These are phyloP conservation scores for Hiodon alosoides DNA, from an alignment of 2,113 vertebrate genomes.

Conservation along the genomic window DNA sequence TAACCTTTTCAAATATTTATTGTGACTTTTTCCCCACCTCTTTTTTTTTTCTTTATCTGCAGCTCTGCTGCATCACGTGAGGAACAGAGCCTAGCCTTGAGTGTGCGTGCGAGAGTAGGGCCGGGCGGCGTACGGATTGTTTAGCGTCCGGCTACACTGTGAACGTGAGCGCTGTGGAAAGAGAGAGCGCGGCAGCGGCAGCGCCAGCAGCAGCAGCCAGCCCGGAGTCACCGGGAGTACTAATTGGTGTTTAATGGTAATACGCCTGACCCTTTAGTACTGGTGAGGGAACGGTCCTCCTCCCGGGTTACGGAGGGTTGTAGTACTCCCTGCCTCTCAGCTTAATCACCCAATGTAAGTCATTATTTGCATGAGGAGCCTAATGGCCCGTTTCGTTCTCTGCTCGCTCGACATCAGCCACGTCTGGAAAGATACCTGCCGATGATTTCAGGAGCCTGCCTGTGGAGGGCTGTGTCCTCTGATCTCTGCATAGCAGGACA, in stretches of 20 bases:
- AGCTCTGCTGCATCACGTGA: not conserved
- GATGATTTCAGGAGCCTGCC: too few species aligned
- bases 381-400: not conserved
- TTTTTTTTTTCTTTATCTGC: not conserved
- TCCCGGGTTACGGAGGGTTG: not conserved
- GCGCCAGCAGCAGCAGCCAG: not conserved
- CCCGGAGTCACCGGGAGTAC: not conserved
- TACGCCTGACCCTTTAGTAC: not conserved
- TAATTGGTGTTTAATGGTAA: not conserved
- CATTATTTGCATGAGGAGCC: conserved; percentile 2
- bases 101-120: too few species aligned
- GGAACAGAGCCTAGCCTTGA: not conserved
- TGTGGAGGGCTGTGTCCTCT: too few species aligned
- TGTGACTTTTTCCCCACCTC: not conserved
- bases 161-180: not conserved
- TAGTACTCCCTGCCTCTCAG: not conserved
- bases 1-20: conserved; percentile 20
- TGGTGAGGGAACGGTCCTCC: not conserved
- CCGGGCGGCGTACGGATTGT: too few species aligned
- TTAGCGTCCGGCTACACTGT: too few species aligned
- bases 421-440: not conserved
- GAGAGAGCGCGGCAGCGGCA: not conserved
- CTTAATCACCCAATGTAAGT: not conserved
- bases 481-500: too few species aligned
- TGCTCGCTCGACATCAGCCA: not conserved